Percentiles rank a stretch among this genome's conserved stretches.
phyloP scores from a whole-genome alignment of 2,113 vertebrate species.

The Tychaedon coryphoeus region DNA sequence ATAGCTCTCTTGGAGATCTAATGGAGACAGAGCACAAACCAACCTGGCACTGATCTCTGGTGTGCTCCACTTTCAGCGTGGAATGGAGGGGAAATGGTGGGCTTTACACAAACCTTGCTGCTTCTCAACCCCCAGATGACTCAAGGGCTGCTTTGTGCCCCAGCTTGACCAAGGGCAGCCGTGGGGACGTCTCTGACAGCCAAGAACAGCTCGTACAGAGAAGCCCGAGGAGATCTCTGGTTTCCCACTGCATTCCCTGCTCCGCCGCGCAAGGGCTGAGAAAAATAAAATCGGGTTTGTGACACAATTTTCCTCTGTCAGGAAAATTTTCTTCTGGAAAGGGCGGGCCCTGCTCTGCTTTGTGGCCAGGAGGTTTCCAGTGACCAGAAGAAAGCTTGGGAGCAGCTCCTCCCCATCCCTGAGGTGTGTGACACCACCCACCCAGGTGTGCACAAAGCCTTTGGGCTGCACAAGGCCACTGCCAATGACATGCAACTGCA shows the following conservation, averaged over 20 bases:
- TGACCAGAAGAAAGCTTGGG: neutral
- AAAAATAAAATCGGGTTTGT: neutral
- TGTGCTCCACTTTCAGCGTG: neutral
- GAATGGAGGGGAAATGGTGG: neutral
- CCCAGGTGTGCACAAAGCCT: neutral
- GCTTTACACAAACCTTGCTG: neutral
- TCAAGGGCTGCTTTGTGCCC: neutral
- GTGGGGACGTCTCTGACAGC: neutral
- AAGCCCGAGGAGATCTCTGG: neutral
- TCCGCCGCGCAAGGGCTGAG: fast-evolving
- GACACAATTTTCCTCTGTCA: neutral
- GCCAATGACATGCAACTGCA: neutral
- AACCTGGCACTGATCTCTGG: neutral
- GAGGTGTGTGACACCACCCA: neutral
- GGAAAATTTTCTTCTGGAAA: neutral
- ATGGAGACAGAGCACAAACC: fast-evolving
- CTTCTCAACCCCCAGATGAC: neutral
- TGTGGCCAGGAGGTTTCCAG: neutral
- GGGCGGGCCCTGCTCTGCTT: fast-evolving
- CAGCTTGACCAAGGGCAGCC: neutral
- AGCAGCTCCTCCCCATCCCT: neutral
- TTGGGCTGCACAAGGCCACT: neutral
- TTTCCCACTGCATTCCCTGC: constrained; percentile 6
- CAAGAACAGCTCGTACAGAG: neutral
- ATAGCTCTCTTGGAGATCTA: neutral